Base-by-base conservation (phyloP, 64 coral and sea anemone genomes). In the Cladopsammia gracilis region DNA sequence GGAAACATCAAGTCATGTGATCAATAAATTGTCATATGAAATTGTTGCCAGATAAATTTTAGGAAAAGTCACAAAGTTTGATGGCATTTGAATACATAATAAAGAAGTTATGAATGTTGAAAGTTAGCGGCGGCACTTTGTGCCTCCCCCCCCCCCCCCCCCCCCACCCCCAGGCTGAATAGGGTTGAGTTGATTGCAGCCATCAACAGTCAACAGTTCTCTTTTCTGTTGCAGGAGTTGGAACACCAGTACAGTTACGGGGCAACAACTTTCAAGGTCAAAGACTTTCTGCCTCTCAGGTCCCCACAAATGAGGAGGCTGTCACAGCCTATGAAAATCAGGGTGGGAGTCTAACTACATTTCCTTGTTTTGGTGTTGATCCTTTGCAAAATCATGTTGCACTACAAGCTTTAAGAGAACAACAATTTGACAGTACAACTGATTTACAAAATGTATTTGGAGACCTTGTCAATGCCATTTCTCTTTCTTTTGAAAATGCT, bases 331-430 rank as follows among this genome's bases (percentile, higher is more conserved):
- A 76, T 51, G 90, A 92, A 83, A 86, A 44, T 60, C 90, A 52
- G 15, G 90, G 90, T 48, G 90, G 90, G 19, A 46, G 13, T 64
- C 69, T 93, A 44, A 93, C 91, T 45, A 46, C 49, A 51, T 92
- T 83, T 48, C 79, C 90, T 64, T 76, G 14, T 85, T 92, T 92
- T 92, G 90, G 90, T 14, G 45, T 72, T 43, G 90, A 92, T 50
- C 79, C 79, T 7, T 56, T 92, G 13, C 18, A 5, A 50, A 56
- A 73, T 7, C 47, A 92, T 53, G 1, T 12, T 61, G 78, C 61
- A 23, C 78, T 48, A 1, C 61, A 85, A 51, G 26, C 20, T 46
- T 16, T 18, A 85, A 60, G 78, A 62, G 70, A 92, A 80, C 79
- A 74, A 86, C 90, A n/a, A 18, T 92, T 92, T 64, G 14, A 64